Base-by-base conservation (phyloP, 30 jellyfish, hydroid and myxozoan genomes). In the Pelagia noctiluca region DNA sequence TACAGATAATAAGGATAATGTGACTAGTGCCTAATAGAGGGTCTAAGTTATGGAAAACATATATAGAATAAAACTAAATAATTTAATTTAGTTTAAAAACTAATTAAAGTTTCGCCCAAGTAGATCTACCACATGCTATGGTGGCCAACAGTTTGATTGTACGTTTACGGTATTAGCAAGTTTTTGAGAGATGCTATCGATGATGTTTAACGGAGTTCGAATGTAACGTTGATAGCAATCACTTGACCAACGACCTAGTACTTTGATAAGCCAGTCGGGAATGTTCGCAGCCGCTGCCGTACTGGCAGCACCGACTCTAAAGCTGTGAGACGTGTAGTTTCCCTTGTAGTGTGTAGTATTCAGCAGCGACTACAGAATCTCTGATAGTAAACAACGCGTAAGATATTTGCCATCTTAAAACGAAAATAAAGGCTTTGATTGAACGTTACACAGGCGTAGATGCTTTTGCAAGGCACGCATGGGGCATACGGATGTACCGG, bases 181-280 rank as follows among this genome's bases (percentile, higher is more conserved):
- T 42, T 42, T 42, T 42, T 42, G 57, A 42, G 57, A 42, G 57
- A 42, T 16, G 57, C 57, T 42, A 16, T 42, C 57, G 57, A 42
- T 42, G 57, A 0, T 31, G 35, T 62, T 29, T 25, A 19, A 19
- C 7, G 52, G 78, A 8, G 78, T 28, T 3, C 78, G 78, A 66
- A 66, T 32, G 60, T 66, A 66, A n/a, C 35, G 57, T 32, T 66
- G 50, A 30, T 22, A 66, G 60, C 78, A 66, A 66, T 66, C 35
- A 66, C 78, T 66, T 7, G 78, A 66, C 78, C 78, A 66, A 25
- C 54, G 52, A 25, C 78, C 78, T 28, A 66, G 26, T n/a, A 21
- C 57, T 28, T 61, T 61, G 28, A 61, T 61, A 3, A 61, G 34
- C 28, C 34, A 61, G 34, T n/a, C 34, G 24, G 74, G 34, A 22